Evolutionary conservation across 2,888 invertebrate genomes (phyloP).

Genomic region (Morpho helenor): DNA sequence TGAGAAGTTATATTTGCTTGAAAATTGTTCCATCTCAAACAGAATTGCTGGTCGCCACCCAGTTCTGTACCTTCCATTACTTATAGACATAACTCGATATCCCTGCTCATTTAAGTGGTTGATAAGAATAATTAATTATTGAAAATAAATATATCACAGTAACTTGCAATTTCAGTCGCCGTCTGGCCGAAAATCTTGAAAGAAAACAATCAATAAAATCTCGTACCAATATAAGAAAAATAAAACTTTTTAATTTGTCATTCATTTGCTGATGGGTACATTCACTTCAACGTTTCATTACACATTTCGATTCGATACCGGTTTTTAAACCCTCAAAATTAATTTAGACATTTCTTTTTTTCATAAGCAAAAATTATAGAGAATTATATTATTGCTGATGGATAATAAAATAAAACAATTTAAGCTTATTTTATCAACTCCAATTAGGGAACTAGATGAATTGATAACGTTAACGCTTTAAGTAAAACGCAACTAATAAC

Average conservation of each 20-base stretch:
- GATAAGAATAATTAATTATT: constrained; percentile 77
- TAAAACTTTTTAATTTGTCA: constrained; percentile 80
- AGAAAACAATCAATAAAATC: constrained; percentile 81
- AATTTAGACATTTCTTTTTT: background rate
- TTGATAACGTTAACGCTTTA: too few relatives aligned
- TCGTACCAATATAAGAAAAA: constrained; percentile 80
- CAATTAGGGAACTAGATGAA: too few relatives aligned
- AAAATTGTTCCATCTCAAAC: constrained; percentile 94
- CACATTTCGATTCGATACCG: constrained; percentile 41
- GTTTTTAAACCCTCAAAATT: constrained; percentile 30
- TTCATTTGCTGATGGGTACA: constrained; percentile 72
- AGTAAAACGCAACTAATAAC: too few relatives aligned
- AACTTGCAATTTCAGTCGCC: constrained; percentile 80
- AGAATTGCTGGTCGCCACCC: constrained; percentile 90
- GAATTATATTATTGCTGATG: too few relatives aligned
- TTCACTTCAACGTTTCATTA: constrained; percentile 75
- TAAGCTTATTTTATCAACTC: too few relatives aligned
- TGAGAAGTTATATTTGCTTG: constrained; percentile 92
- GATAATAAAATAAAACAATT: too few relatives aligned
- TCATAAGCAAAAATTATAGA: background rate
- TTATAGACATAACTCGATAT: constrained; percentile 80
- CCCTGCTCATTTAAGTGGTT: constrained; percentile 79
- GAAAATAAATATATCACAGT: constrained; percentile 80
- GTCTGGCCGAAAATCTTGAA: constrained; percentile 80
- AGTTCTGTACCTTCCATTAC: constrained; percentile 81